Percentiles rank a stretch among this genome's conserved stretches.
These are phyloP conservation scores for Neotragus pygmaeus DNA, from an alignment of 2,113 vertebrate genomes.

Conservation along the genomic window DNA sequence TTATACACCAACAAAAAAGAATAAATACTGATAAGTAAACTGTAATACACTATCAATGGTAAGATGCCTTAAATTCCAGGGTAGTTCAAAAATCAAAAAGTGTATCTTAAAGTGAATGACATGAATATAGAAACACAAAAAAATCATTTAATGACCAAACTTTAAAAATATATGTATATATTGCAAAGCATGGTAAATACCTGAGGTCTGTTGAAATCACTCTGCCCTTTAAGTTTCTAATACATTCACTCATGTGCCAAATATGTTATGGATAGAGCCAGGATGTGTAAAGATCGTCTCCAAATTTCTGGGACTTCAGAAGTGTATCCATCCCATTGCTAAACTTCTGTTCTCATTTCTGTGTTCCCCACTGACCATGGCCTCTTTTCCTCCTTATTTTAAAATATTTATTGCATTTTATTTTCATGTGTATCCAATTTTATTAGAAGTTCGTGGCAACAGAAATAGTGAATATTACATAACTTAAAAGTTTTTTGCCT, in stretches of 20 bases:
- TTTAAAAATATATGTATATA: neutral
- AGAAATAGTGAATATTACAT: neutral
- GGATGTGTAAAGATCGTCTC: neutral
- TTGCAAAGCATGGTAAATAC: neutral
- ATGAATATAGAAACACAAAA: neutral
- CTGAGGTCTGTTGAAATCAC: neutral
- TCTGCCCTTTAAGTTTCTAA: neutral
- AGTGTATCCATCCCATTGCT: neutral
- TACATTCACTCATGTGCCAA: neutral
- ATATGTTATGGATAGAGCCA: fast-evolving
- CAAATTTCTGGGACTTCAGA: neutral
- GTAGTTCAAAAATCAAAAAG: neutral
- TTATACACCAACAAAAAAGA: neutral
- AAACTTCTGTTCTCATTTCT: neutral
- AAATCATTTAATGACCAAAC: neutral
- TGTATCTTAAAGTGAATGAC: neutral
- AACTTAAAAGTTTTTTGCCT: neutral
- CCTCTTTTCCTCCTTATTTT: neutral
- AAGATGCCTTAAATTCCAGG: neutral
- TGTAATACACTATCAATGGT: neutral
- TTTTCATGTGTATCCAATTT: neutral
- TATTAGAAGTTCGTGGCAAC: neutral
- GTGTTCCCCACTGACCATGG: too few relatives aligned
- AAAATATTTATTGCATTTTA: neutral
- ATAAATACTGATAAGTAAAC: neutral